Evolutionary conservation across 1,140 invertebrate species (phyloP).

Genomic region (Tetramorium parvispinum): DNA sequence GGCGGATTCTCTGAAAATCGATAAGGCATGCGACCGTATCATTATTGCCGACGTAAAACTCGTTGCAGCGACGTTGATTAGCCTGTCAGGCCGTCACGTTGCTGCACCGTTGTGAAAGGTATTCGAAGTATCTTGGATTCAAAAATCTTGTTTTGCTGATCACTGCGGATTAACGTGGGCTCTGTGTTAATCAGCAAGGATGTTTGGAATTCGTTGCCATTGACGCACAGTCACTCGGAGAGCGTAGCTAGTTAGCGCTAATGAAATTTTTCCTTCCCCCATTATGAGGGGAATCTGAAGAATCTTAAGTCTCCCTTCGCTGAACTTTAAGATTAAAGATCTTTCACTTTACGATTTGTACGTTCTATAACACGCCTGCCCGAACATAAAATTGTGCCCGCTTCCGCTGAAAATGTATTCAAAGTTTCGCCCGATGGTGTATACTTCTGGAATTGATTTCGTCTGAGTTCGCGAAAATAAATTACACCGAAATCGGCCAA

Average conservation of each 20-base stretch:
- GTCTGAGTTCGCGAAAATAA: constrained; percentile 52
- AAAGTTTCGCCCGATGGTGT: constrained; percentile 25
- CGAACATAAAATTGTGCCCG: constrained; percentile 21
- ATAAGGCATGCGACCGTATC: no score
- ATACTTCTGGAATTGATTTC: constrained; percentile 44
- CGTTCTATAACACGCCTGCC: neutral
- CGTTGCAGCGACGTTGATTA: neutral
- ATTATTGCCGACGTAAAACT: neutral
- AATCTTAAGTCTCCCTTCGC: neutral
- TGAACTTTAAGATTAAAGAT: neutral
- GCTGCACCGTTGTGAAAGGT: neutral
- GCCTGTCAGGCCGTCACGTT: neutral
- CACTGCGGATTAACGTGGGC: neutral
- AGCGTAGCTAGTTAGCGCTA: neutral
- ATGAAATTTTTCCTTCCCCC: constrained; percentile 10
- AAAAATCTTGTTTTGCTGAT: neutral
- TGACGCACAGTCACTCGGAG: neutral
- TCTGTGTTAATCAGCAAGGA: neutral
- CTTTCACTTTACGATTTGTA: constrained; percentile 12
- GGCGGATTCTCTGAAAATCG: neutral
- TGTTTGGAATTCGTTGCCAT: neutral
- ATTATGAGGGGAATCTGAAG: neutral
- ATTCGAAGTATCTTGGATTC: neutral
- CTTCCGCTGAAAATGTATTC: constrained; percentile 26
- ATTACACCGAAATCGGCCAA: constrained; percentile 51